phyloP scores from a whole-genome alignment of 2,888 invertebrate species.

The Eilema depressum region DNA sequence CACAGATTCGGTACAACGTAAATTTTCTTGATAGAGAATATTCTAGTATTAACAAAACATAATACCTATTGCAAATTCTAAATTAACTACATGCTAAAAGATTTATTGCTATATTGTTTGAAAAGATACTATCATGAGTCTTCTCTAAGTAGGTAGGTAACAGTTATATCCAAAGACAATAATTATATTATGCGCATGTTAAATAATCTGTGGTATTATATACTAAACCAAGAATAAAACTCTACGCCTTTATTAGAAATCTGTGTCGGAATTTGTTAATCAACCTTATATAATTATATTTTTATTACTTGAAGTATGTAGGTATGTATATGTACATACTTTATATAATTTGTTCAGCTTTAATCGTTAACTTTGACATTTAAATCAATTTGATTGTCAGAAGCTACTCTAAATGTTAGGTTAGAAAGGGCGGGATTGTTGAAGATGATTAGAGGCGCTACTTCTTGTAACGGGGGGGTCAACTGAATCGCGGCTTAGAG shows the following conservation, averaged over 20 bases:
- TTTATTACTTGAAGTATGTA: background rate
- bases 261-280: background rate
- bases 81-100: background rate
- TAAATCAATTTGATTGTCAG: background rate
- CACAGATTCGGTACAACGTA: conserved; percentile 47
- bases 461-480: too few relatives aligned
- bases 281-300: background rate
- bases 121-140: background rate
- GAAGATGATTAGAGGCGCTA: too few relatives aligned
- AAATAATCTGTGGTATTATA: background rate
- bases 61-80: background rate
- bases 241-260: background rate
- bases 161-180: conserved; percentile 1
- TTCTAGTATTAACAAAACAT: conserved; percentile 20
- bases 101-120: background rate
- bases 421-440: background rate
- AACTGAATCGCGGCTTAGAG: too few relatives aligned
- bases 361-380: background rate
- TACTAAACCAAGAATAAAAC: background rate
- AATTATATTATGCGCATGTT: background rate
- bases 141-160: background rate
- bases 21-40: conserved; percentile 26
- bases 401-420: background rate
- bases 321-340: too few relatives aligned
- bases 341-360: background rate